Base-by-base conservation (phyloP, 1,140 invertebrate genomes). In the Drosophila busckii region DNA sequence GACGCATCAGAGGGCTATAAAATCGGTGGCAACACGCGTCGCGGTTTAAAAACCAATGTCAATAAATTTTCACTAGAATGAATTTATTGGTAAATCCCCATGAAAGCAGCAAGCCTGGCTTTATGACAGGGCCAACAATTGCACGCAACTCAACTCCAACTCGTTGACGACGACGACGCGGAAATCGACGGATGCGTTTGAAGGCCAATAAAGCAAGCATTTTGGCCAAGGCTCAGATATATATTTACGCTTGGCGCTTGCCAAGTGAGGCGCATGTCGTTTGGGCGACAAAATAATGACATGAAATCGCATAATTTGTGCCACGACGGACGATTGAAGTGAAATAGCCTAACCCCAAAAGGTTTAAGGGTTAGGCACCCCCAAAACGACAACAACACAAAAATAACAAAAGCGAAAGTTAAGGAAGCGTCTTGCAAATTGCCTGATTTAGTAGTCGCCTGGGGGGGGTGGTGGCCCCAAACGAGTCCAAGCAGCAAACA, bases 201-300 rank as follows among this genome's bases (percentile, higher is more conserved):
- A 75, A 75, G 70, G 75, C 84, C 68, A 84, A 84, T 84, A 84
- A 84, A 84, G 83, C 73, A 69, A 55, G 69, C 68, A 84, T 83
- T 84, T 50, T 44, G 56, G 13, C 46, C 37, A 48, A 53, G 29
- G 60, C 28, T 62, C 34, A 26, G 13, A 2, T 41, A 23, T 40
- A 4, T 32, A 20, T 26, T 23, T 28, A 50, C 25, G 8, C 34
- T 38, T 38, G 54, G 56, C 35, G 56, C 60, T 68, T 68, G 69
- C 60, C 62, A 56, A 71, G 53, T 71, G 54, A 64, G 55, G 58
- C 62, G 66, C 42, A 56, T 35, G 56, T 50, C 75, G 65, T 83
- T 85, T 85, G 65, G n/a, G 71, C 65, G 65, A 76, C 61, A 60
- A 58, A 78, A 85, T 85, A 85, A 85, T 85, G 70, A 69, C 62